Evolutionary conservation across 2,113 vertebrate genomes (phyloP).

Genomic region (Myrmecobius fasciatus): DNA sequence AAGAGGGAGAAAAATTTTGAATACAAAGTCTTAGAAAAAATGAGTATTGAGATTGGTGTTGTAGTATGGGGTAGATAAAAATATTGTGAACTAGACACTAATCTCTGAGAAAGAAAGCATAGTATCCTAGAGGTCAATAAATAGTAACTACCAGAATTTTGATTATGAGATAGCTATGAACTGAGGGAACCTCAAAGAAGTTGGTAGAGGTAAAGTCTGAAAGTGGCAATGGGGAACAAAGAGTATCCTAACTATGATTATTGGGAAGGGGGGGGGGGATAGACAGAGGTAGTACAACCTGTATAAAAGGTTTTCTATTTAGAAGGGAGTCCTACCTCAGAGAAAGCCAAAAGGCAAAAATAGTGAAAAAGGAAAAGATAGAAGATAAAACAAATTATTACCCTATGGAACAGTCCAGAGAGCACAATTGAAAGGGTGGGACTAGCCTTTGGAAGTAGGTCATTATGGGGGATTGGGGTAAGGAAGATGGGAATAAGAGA

Average conservation of each 20-base stretch:
- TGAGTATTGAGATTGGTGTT: not conserved
- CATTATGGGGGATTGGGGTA: not conserved
- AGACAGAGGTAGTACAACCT: not conserved
- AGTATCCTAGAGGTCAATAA: not conserved
- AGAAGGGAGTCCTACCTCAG: not conserved
- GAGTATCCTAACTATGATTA: not conserved
- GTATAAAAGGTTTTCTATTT: not conserved
- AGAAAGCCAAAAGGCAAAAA: not conserved
- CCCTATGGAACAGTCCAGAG: not conserved
- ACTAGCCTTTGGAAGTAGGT: not conserved
- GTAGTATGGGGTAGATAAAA: not conserved
- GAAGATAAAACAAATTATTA: not conserved
- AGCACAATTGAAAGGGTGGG: not conserved
- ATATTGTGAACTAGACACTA: not conserved
- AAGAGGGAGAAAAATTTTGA: too few relatives aligned
- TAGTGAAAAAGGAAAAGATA: not conserved
- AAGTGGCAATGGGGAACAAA: not conserved
- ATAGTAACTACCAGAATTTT: not conserved
- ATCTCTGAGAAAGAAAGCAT: not conserved
- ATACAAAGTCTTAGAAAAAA: too few relatives aligned
- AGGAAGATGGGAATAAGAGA: not conserved
- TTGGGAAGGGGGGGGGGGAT: too few relatives aligned
- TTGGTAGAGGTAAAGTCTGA: not conserved
- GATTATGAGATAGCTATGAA: not conserved
- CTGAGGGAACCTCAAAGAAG: not conserved